Evolutionary conservation across 2,888 invertebrate genomes (phyloP).

Genomic region (Lacanobia wlatinum): DNA sequence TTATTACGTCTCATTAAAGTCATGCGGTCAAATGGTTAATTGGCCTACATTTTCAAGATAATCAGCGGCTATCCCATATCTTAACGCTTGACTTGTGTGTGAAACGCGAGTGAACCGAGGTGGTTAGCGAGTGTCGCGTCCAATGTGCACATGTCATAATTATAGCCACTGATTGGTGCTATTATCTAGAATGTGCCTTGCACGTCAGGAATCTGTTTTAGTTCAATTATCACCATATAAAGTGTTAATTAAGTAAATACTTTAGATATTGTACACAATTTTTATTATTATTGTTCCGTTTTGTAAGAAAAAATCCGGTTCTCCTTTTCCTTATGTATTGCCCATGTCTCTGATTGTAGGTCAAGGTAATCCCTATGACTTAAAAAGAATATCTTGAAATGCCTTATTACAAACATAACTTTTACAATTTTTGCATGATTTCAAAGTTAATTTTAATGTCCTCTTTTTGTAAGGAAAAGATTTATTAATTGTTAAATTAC

Average conservation of each 20-base stretch:
- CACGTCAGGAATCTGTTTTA: conserved; percentile 27
- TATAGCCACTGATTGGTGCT: conserved; percentile 17
- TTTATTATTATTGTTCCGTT: conserved; percentile 22
- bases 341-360: conserved; percentile 20
- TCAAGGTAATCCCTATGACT: conserved; percentile 41
- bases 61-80: conserved; percentile 57
- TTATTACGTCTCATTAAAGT: conserved; percentile 71
- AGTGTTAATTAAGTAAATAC: conserved; percentile 56
- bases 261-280: conserved; percentile 19
- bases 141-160: conserved; percentile 32
- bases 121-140: conserved; percentile 11
- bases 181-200: conserved; percentile 32
- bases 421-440: no score
- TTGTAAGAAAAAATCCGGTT: conserved; percentile 21
- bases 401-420: background rate
- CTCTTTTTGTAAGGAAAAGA: no score
- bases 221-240: conserved; percentile 42
- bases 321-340: conserved; percentile 30
- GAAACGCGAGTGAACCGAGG: conserved; percentile 34
- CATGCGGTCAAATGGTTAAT: conserved; percentile 73
- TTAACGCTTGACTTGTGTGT: conserved; percentile 54
- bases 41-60: conserved; percentile 75
- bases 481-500: no score
- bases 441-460: no score
- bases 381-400: conserved; percentile 5